Percentiles rank a stretch among this genome's conserved stretches.
Evolutionary conservation across 2,113 vertebrate genomes (phyloP).

Genomic region (Alaudala cheleensis): DNA sequence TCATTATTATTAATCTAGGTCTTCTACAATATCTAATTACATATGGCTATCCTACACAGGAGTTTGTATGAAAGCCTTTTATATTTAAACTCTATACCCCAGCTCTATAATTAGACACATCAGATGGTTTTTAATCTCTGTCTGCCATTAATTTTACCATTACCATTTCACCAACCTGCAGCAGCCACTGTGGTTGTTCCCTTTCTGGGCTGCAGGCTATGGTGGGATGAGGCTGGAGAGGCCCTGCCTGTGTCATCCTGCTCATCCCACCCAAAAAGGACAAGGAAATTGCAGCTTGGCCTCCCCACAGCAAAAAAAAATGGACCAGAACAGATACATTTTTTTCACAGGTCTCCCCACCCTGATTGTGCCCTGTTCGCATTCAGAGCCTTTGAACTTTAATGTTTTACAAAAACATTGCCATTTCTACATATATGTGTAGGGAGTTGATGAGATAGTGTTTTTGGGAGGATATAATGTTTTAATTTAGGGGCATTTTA

Average conservation of each 20-base stretch:
- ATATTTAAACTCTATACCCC: slow-evolving; percentile 23
- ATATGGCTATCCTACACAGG: not conserved
- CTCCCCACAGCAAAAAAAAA: not conserved
- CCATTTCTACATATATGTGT: not conserved
- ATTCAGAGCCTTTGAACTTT: not conserved
- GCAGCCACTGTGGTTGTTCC: not conserved
- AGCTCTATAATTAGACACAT: slow-evolving; percentile 2
- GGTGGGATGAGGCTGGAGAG: not conserved
- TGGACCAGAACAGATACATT: not conserved
- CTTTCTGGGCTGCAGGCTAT: not conserved
- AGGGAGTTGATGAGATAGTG: not conserved
- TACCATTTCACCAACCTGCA: not conserved
- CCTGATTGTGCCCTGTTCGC: not conserved
- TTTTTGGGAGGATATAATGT: not conserved
- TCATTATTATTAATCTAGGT: slow-evolving; percentile 41
- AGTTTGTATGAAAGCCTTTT: slow-evolving; percentile 29
- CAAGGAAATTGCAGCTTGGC: not conserved
- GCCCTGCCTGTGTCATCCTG: not conserved
- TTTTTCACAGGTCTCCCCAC: not conserved
- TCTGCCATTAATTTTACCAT: not conserved
- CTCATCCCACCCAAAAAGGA: not conserved
- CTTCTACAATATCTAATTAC: slow-evolving; percentile 16
- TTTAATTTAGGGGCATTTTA: not conserved
- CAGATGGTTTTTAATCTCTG: not conserved
- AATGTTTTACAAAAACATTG: not conserved